Evolutionary conservation across 1,140 invertebrate species (phyloP).

Genomic region (Olivierus martensii): DNA sequence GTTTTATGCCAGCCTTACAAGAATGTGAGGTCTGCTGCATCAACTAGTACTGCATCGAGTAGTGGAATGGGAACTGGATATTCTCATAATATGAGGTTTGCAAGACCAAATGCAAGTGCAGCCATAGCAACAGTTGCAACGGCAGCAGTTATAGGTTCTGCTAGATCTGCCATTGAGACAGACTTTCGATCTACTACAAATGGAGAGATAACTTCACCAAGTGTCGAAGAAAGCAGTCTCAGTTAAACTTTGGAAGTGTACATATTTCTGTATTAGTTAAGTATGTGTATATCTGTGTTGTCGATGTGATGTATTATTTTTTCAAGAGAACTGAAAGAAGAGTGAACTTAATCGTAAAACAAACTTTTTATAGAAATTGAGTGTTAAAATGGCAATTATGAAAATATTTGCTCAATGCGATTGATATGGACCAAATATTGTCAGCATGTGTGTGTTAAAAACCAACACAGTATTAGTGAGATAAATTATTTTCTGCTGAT

Average conservation of each 20-base stretch:
- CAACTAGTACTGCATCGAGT: neutral
- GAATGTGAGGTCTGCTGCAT: constrained; percentile 41
- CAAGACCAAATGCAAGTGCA: neutral
- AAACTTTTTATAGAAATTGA: too few species aligned
- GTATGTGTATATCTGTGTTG: too few species aligned
- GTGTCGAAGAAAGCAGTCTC: constrained; percentile 9
- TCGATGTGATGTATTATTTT: too few species aligned
- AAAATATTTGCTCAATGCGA: too few species aligned
- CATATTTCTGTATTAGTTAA: neutral
- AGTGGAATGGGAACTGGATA: neutral
- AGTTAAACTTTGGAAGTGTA: constrained; percentile 1
- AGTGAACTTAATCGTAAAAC: too few species aligned
- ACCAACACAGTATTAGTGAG: too few species aligned
- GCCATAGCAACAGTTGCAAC: constrained; percentile 2
- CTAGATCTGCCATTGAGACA: constrained; percentile 6
- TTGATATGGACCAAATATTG: too few species aligned
- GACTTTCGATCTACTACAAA: constrained; percentile 12
- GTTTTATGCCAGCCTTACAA: constrained; percentile 62
- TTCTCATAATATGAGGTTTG: constrained; percentile 3
- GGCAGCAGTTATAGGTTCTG: neutral
- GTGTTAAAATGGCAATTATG: too few species aligned
- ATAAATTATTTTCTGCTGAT: too few species aligned
- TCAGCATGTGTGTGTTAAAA: too few species aligned
- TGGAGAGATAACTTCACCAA: constrained; percentile 8
- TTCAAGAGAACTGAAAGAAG: too few species aligned